These are phyloP conservation scores for human (Homo sapiens) DNA, from an alignment of 2,113 vertebrate genomes.

Conservation along the genomic window DNA sequence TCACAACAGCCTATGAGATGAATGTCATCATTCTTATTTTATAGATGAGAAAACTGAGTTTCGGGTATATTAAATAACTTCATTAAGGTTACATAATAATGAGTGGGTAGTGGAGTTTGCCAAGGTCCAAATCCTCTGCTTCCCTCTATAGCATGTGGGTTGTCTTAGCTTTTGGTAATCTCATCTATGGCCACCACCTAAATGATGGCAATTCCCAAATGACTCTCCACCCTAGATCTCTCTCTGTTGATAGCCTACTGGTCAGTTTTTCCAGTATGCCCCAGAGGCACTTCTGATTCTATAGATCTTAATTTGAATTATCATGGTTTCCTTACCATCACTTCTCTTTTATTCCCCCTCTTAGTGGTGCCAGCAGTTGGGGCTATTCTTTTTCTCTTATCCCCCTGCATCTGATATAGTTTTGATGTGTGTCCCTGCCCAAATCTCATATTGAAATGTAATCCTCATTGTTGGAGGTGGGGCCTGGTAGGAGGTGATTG, in stretches of 20 bases:
- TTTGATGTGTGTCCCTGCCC: no score
- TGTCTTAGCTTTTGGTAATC: conserved; percentile 1
- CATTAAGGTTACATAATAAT: not conserved
- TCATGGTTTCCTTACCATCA: not conserved
- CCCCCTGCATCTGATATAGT: no score
- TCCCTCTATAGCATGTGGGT: not conserved
- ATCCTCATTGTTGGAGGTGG: no score
- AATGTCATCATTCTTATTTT: not conserved
- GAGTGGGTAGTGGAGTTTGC: not conserved
- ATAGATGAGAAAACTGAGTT: not conserved
- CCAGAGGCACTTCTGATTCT: not conserved
- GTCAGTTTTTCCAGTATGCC: not conserved
- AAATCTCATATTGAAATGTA: no score
- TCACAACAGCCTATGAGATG: not conserved
- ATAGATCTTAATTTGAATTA: no score
- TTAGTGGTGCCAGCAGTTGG: not conserved
- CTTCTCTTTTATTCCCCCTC: not conserved
- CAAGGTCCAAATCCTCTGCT: not conserved
- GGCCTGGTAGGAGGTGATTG: no score
- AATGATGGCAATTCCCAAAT: not conserved
- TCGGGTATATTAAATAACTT: not conserved
- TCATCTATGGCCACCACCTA: not conserved
- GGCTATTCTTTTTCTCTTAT: not conserved
- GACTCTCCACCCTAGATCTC: not conserved
- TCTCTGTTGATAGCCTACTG: not conserved